Percentiles rank a stretch among this genome's conserved stretches.
phyloP scores from a whole-genome alignment of 2,113 vertebrate genomes.

The Perca schrenkii region DNA sequence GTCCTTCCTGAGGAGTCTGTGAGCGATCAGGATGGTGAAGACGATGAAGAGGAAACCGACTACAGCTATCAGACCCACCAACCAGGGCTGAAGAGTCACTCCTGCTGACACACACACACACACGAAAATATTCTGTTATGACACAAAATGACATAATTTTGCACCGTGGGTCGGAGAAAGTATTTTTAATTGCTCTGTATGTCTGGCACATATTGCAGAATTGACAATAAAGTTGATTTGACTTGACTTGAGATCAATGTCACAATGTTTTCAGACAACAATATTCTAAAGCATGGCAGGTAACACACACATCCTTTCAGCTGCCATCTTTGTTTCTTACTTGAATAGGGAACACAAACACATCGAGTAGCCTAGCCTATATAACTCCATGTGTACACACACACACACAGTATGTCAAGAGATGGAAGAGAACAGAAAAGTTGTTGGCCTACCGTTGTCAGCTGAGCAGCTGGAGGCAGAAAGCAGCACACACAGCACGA shows the following conservation, averaged over 20 bases:
- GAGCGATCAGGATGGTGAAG: slow-evolving; percentile 83
- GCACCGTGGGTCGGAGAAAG: too few relatives aligned
- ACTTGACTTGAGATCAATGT: background rate
- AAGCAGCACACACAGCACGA: slow-evolving; percentile 43
- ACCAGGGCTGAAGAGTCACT: slow-evolving; percentile 84
- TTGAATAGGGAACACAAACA: too few relatives aligned
- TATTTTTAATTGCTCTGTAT: too few relatives aligned
- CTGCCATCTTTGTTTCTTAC: background rate
- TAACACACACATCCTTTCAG: background rate
- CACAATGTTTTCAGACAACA: background rate
- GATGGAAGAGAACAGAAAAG: background rate
- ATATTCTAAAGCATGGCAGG: background rate
- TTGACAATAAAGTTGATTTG: too few relatives aligned
- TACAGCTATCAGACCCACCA: slow-evolving; percentile 85
- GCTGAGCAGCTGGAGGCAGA: slow-evolving; percentile 39
- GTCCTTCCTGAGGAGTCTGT: slow-evolving; percentile 80
- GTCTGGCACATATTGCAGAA: too few relatives aligned
- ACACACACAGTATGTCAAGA: background rate
- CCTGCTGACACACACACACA: background rate
- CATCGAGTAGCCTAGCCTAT: background rate
- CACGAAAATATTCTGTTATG: background rate
- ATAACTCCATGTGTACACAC: background rate
- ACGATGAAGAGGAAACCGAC: slow-evolving; percentile 89
- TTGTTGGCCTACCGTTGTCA: slow-evolving; percentile 39
- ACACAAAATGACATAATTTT: too few relatives aligned